Conservation (phyloP, 1,140 invertebrate genomes). For the Periplaneta americana region DNA sequence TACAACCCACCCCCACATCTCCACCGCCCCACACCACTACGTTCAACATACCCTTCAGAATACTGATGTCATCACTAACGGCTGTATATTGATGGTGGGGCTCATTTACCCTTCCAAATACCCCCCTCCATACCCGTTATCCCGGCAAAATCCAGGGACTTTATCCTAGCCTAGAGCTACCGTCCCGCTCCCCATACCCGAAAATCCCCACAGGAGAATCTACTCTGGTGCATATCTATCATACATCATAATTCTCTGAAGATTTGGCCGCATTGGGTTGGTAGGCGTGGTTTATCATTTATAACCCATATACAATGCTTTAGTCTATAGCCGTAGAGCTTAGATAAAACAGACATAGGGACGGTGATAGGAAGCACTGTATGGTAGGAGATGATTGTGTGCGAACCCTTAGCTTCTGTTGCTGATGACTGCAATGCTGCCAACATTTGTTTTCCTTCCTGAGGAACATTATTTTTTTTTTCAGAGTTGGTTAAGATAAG, state of each 20-base stretch:
- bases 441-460: background rate
- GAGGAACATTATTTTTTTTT: background rate
- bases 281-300: background rate
- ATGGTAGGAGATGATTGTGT: background rate
- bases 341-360: background rate
- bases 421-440: background rate
- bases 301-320: background rate
- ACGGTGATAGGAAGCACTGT: background rate
- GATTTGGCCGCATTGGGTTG: background rate
- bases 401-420: background rate
- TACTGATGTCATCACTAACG: background rate
- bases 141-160: background rate
- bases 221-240: background rate
- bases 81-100: background rate
- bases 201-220: background rate
- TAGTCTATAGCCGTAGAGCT: background rate
- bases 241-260: background rate
- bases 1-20: background rate
- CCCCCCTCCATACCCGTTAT: background rate
- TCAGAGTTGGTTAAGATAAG: background rate
- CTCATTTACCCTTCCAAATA: background rate
- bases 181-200: background rate
- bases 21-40: background rate
- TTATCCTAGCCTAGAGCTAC: background rate
- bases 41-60: background rate